Percentiles rank a stretch among this genome's conserved stretches.
Evolutionary conservation across 2,113 vertebrate species (phyloP).

Genomic region (Origma solitaria): DNA sequence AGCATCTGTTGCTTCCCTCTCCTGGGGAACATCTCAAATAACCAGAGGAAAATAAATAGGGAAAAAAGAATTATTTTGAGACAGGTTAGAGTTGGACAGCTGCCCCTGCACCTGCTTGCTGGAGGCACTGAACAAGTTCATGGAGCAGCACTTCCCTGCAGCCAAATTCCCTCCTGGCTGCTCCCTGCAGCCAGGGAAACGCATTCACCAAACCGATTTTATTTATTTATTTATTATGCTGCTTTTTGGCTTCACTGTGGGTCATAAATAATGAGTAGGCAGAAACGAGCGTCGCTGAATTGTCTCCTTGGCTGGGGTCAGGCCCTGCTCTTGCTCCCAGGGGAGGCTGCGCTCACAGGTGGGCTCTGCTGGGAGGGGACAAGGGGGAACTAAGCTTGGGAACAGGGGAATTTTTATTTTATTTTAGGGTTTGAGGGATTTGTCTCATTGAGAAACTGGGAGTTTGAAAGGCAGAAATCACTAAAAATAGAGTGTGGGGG

Average conservation of each 20-base stretch:
- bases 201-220: background rate
- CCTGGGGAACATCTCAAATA: background rate
- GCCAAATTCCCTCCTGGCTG: background rate
- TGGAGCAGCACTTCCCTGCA: background rate
- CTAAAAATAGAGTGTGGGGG: background rate
- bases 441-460: background rate
- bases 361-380: background rate
- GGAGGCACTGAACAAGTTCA: background rate
- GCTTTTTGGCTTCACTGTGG: background rate
- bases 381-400: fast-evolving
- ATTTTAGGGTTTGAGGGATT: background rate
- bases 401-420: background rate
- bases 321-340: background rate
- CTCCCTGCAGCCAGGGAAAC: background rate
- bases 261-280: background rate
- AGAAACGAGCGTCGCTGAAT: background rate
- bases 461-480: background rate
- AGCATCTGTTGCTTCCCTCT: background rate
- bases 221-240: background rate
- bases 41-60: background rate
- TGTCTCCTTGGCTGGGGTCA: background rate
- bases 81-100: too few species aligned
- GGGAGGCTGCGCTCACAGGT: background rate
- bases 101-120: background rate
- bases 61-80: background rate